Evolutionary conservation across 2,888 invertebrate genomes (phyloP), one percentile per base, ranked within the genome.

Genomic region (Lasioglossum villosulum): DNA sequence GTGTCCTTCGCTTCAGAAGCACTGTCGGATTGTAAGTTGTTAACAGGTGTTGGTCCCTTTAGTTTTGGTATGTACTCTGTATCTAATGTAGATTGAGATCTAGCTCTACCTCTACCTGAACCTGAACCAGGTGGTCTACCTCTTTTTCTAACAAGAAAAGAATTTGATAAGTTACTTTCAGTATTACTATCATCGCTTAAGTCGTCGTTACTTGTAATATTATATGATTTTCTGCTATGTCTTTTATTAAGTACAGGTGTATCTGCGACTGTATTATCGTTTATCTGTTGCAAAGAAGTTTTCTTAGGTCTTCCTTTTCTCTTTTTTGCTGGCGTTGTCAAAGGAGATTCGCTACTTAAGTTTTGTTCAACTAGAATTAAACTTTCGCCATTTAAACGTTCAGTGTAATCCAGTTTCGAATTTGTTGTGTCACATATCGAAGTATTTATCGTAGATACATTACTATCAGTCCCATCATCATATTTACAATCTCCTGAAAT

Each of bases 61-160:
- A 71, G 52, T 71, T 89, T 83, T 45, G 90, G 89, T 27, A 82
- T 71, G 74, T 92, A 90, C 5, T 92, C 92, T 2, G 34, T 72
- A 75, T 92, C 92, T 59, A 86, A 59, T 4, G 63, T 68, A 77
- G 68, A 56, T 45, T 79, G 6, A 5, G 59, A 71, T 71, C 4
- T 42, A 39, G 12, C 2, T 39, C 87, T 82, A 5, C 90, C 87
- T 39, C 78, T 83, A 0, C 85, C 78, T 72, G 73, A 85, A 0
- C 86, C 88, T 70, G 84, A 68, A 4, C 70, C 34, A 76, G 83
- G 4, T 68, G 79, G 59, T 27, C 73, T 84, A 66, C 74, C 81
- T 48, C 56, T 70, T 63, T 78, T 79, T 59, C n/a, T 80, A 75
- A 56, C 27, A 56, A 56, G 0, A 71, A 37, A 30, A 56, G 42